A percentile compares a stretch with the other conserved stretches of the same genome.
Conservation (phyloP, 2,888 invertebrate species). For the Bugula neritina region DNA sequence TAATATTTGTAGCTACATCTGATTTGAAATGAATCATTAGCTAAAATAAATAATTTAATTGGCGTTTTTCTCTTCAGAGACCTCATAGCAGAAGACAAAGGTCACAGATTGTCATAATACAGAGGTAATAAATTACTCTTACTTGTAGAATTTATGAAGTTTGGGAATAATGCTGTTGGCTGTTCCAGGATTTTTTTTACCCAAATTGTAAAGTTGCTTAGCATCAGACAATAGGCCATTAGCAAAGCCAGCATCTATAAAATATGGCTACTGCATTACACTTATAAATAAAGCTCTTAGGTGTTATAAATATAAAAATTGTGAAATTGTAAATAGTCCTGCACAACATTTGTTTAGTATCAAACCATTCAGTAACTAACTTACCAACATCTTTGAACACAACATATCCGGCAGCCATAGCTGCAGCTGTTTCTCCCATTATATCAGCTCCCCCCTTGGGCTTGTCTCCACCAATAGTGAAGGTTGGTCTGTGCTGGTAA, state of each 20-base stretch:
- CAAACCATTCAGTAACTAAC: too few relatives aligned
- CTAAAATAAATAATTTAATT: too few relatives aligned
- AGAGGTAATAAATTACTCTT: too few relatives aligned
- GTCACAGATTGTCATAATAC: too few relatives aligned
- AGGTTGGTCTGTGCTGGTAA: slow-evolving; percentile 58
- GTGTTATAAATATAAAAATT: too few relatives aligned
- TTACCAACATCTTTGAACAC: slow-evolving; percentile 25
- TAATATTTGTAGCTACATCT: too few relatives aligned
- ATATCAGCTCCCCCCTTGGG: slow-evolving; percentile 59
- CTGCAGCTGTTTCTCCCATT: slow-evolving; percentile 60
- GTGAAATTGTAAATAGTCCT: too few relatives aligned
- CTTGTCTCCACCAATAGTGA: slow-evolving; percentile 58
- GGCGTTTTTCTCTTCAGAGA: too few relatives aligned
- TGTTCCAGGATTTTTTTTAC: slow-evolving; percentile 2
- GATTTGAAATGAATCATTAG: too few relatives aligned
- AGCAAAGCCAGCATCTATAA: slow-evolving; percentile 23
- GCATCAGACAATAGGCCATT: slow-evolving; percentile 7
- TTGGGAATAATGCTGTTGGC: slow-evolving; percentile 18
- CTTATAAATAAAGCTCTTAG: too few relatives aligned
- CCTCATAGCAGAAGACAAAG: too few relatives aligned
- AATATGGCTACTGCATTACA: slow-evolving; percentile 30
- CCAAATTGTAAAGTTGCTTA: slow-evolving; percentile 25
- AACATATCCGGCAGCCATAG: slow-evolving; percentile 54
- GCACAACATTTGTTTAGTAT: too few relatives aligned
- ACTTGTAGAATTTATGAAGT: slow-evolving; percentile 22